These are phyloP conservation scores for Alces alces DNA, from an alignment of 2,113 vertebrate species.

Conservation along the genomic window DNA sequence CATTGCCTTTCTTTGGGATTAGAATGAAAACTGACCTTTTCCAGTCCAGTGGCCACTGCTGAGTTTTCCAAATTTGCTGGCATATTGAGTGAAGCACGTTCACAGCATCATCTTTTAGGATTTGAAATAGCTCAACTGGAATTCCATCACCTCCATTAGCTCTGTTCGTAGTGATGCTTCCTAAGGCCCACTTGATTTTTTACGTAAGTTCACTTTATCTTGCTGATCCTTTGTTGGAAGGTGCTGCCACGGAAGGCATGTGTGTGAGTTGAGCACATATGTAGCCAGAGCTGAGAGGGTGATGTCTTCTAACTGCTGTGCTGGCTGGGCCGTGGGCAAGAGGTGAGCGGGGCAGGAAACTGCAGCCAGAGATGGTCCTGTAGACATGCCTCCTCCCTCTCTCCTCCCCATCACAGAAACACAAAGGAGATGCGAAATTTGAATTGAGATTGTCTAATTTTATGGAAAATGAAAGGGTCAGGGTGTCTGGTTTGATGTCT, in stretches of 20 bases:
- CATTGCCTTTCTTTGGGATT: neutral
- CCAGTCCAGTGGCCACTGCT: neutral
- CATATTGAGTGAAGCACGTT: fast-evolving
- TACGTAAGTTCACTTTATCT: neutral
- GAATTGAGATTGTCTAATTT: neutral
- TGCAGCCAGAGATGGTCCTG: fast-evolving
- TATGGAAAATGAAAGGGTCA: fast-evolving
- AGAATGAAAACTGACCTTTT: neutral
- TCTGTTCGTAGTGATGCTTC: neutral
- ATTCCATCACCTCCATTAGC: neutral
- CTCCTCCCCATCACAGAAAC: neutral
- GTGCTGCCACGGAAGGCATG: fast-evolving
- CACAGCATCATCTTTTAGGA: neutral
- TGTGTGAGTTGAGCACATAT: neutral
- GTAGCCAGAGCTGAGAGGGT: fast-evolving
- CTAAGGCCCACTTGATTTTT: neutral
- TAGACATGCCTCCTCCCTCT: fast-evolving
- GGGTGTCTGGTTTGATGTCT: fast-evolving
- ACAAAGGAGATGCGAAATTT: neutral
- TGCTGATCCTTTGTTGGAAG: neutral
- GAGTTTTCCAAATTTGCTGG: neutral
- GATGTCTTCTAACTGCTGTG: fast-evolving
- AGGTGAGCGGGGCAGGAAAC: too few relatives aligned
- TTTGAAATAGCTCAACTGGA: neutral
- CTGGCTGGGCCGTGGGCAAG: neutral